phyloP scores from a whole-genome alignment of 2,797 vertebrate genomes.

The Myotis findleyi region DNA sequence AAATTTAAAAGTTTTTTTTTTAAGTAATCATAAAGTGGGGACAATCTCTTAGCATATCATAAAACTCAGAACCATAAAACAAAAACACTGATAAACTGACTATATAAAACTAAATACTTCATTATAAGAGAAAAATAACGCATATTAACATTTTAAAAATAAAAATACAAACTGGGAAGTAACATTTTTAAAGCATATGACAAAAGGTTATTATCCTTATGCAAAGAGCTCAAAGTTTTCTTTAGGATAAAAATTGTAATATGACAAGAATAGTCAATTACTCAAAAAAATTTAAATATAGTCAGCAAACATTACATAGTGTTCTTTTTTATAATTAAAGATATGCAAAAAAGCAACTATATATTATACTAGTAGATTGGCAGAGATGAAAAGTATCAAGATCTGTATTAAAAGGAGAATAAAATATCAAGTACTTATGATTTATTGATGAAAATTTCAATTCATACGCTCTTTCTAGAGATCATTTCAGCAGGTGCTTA shows the following conservation, averaged over 20 bases:
- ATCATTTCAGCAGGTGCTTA: background rate
- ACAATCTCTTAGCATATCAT: background rate
- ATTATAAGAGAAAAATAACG: background rate
- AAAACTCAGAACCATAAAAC: conserved; percentile 31
- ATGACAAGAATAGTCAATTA: background rate
- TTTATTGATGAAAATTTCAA: background rate
- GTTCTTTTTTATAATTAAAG: background rate
- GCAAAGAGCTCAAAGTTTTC: conserved; percentile 29
- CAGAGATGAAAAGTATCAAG: conserved; percentile 24
- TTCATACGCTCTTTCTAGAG: background rate
- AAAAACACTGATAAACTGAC: background rate
- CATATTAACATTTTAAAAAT: background rate
- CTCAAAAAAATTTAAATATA: background rate
- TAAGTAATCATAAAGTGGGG: conserved; percentile 1
- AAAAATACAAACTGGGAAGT: conserved; percentile 18
- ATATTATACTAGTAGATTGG: background rate
- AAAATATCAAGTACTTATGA: background rate
- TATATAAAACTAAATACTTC: background rate
- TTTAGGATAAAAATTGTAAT: conserved; percentile 9
- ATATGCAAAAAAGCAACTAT: conserved; percentile 8
- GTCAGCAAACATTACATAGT: conserved; percentile 5
- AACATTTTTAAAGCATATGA: conserved; percentile 12
- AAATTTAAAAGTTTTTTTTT: conserved; percentile 18
- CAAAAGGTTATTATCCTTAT: background rate
- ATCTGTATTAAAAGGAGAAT: background rate